Conservation (phyloP, 2,888 invertebrate species). For the Lasioglossum zephyrum region DNA sequence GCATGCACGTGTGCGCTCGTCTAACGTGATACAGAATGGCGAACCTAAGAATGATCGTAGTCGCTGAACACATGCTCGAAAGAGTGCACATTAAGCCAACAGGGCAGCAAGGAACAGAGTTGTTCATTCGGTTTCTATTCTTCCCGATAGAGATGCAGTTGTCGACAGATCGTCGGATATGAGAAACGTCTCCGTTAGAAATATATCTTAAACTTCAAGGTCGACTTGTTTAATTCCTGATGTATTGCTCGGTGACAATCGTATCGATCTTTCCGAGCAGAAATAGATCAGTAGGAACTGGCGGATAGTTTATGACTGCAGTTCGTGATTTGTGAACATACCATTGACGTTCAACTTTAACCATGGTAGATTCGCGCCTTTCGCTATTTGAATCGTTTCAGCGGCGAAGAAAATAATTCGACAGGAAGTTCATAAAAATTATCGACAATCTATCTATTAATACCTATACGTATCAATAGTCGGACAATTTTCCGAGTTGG, state of each 20-base stretch:
- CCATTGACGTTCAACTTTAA: not conserved
- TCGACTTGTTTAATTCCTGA: slow-evolving; percentile 22
- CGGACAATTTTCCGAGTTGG: not conserved
- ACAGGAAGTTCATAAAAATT: not conserved
- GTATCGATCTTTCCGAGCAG: slow-evolving; percentile 12
- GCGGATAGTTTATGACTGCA: not conserved
- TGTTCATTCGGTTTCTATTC: not conserved
- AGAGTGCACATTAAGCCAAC: slow-evolving; percentile 22
- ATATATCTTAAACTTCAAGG: slow-evolving; percentile 18
- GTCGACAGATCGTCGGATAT: not conserved
- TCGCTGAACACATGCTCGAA: slow-evolving; percentile 60
- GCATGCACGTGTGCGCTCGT: slow-evolving; percentile 51
- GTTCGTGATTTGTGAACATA: not conserved
- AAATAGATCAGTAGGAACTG: slow-evolving; percentile 13
- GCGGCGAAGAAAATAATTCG: too few relatives aligned
- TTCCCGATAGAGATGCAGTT: not conserved
- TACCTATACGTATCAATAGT: not conserved
- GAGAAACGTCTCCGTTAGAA: slow-evolving; percentile 24
- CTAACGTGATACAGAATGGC: slow-evolving; percentile 52
- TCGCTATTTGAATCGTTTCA: too few relatives aligned
- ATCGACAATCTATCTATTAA: not conserved
- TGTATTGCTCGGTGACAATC: slow-evolving; percentile 9
- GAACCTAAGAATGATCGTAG: slow-evolving; percentile 61
- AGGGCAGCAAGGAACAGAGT: slow-evolving; percentile 20
- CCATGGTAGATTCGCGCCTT: too few relatives aligned